Evolutionary conservation across 1,140 invertebrate genomes (phyloP).

Genomic region (Dendroctonus ponderosae): DNA sequence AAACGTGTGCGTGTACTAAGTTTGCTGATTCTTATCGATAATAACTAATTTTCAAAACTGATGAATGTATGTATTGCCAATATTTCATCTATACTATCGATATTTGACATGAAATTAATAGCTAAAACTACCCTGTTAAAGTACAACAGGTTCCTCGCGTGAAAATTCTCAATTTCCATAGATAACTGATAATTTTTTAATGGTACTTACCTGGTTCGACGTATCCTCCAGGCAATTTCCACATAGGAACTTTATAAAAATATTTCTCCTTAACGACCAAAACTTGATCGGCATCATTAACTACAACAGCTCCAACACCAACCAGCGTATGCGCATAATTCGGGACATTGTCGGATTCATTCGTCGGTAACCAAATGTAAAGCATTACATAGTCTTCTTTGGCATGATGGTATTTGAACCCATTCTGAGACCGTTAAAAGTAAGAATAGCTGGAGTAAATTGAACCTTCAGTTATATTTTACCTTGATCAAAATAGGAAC

Average conservation of each 20-base stretch:
- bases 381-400: conserved; percentile 74
- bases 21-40: too few relatives aligned
- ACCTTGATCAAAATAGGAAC: conserved; percentile 74
- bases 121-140: too few relatives aligned
- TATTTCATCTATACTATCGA: too few relatives aligned
- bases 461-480: conserved; percentile 16
- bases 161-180: too few relatives aligned
- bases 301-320: conserved; percentile 83
- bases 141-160: too few relatives aligned
- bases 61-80: too few relatives aligned
- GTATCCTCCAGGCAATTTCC: conserved; percentile 92
- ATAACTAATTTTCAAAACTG: too few relatives aligned
- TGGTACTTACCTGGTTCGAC: conserved; percentile 69
- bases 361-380: conserved; percentile 73
- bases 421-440: conserved; percentile 57
- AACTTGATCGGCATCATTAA: conserved; percentile 72
- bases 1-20: too few relatives aligned
- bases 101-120: too few relatives aligned
- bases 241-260: conserved; percentile 55
- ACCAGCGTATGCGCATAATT: conserved; percentile 81
- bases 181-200: too few relatives aligned
- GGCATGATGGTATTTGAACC: conserved; percentile 86
- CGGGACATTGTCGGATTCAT: conserved; percentile 69
- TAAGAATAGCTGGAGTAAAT: conserved; percentile 7
- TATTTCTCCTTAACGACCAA: conserved; percentile 78